Evolutionary conservation across 2,113 vertebrate species (phyloP).

Genomic region (Formicarius rufipectus): DNA sequence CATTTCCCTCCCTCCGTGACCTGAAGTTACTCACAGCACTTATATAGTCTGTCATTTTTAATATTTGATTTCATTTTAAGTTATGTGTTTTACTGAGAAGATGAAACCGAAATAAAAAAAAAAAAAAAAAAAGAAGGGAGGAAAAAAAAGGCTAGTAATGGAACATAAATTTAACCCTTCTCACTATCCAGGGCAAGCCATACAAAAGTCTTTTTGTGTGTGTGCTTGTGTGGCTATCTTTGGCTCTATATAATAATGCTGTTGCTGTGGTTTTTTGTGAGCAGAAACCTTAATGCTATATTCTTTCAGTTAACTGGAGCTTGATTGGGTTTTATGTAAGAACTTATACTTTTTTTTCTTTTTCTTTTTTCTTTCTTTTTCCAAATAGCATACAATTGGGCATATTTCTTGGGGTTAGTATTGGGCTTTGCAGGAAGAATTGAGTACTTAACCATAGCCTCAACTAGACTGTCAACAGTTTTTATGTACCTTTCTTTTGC

Average conservation of each 20-base stretch:
- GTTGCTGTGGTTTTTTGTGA: background rate
- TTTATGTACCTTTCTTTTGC: background rate
- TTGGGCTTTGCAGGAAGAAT: background rate
- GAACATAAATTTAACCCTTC: constrained; percentile 87
- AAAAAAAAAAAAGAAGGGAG: accelerated
- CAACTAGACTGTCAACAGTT: background rate
- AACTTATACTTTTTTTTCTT: background rate
- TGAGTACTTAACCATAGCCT: background rate
- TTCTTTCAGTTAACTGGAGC: constrained; percentile 23
- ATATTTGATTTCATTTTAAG: constrained; percentile 99
- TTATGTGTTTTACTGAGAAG: constrained; percentile 97
- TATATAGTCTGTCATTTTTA: constrained; percentile 99
- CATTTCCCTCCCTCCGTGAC: constrained; percentile 99
- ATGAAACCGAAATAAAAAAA: constrained; percentile 88
- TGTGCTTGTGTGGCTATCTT: background rate
- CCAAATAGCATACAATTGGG: background rate
- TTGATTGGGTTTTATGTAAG: constrained; percentile 26
- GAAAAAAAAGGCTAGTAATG: constrained; percentile 78
- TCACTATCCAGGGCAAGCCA: constrained; percentile 41
- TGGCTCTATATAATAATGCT: background rate
- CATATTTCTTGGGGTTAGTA: background rate
- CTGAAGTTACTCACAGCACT: constrained; percentile 99
- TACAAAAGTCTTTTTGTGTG: background rate
- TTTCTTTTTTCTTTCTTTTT: background rate
- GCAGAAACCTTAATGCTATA: constrained; percentile 9